phyloP scores from a whole-genome alignment of 2,113 vertebrate genomes.

The Oncorhynchus tshawytscha region DNA sequence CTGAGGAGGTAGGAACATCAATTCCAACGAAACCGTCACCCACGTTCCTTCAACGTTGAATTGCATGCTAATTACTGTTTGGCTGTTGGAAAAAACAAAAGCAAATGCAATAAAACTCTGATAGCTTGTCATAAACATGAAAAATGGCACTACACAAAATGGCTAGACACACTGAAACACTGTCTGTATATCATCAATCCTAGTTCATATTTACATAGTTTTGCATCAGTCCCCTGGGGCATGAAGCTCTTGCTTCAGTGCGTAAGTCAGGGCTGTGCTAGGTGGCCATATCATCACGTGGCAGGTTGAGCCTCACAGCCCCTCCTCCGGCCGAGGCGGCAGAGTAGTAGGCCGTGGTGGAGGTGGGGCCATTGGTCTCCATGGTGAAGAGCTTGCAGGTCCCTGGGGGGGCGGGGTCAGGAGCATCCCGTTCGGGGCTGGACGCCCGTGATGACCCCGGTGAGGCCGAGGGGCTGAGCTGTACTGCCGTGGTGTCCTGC shows the following conservation, averaged over 20 bases:
- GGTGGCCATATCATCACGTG: constrained; percentile 61
- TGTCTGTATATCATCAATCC: constrained; percentile 31
- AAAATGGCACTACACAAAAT: constrained; percentile 49
- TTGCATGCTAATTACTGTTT: constrained; percentile 56
- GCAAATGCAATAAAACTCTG: constrained; percentile 36
- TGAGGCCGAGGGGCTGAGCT: constrained; percentile 90
- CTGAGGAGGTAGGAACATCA: constrained; percentile 47
- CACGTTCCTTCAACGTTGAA: constrained; percentile 32
- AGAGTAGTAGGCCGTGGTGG: constrained; percentile 57
- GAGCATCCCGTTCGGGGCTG: constrained; percentile 68
- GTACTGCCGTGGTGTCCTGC: constrained; percentile 93
- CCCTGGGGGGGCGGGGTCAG: constrained; percentile 30
- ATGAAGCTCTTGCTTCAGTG: background rate
- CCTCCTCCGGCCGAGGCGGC: constrained; percentile 57
- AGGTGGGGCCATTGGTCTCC: constrained; percentile 61
- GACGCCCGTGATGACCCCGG: constrained; percentile 82
- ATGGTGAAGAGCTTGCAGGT: constrained; percentile 69
- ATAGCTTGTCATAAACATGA: constrained; percentile 40
- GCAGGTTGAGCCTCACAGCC: constrained; percentile 71
- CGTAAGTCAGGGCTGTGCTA: constrained; percentile 25
- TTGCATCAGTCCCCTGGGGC: background rate
- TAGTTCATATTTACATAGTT: constrained; percentile 52
- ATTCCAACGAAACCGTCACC: constrained; percentile 32
- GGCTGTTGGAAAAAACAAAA: constrained; percentile 30
- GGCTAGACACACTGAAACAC: constrained; percentile 36